Evolutionary conservation across 2,888 invertebrate genomes (phyloP).

Genomic region (Leptinotarsa rubiginosa): DNA sequence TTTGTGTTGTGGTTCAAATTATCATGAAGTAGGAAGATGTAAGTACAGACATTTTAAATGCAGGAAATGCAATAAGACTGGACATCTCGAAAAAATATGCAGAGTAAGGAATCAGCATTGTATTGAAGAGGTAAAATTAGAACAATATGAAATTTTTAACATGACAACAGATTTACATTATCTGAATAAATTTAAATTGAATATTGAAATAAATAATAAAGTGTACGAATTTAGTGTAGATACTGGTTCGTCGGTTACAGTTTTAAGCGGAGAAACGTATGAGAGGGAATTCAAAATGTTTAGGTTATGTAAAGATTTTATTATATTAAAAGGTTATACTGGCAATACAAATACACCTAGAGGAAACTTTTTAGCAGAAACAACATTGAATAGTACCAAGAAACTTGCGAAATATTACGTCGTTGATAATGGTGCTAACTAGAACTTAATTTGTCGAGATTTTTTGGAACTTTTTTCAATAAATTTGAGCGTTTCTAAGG

Average conservation of each 20-base stretch:
- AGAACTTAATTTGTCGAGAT: not conserved
- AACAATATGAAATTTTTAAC: not conserved
- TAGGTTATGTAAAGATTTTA: not conserved
- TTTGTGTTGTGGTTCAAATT: not conserved
- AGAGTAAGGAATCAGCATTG: not conserved
- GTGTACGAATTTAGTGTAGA: no score
- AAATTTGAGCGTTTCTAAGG: not conserved
- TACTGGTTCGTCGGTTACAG: no score
- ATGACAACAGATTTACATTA: no score
- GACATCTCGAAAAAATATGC: constrained; percentile 1
- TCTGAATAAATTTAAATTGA: no score
- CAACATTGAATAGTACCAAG: not conserved
- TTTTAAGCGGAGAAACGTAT: not conserved
- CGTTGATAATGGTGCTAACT: not conserved
- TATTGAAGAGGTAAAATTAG: not conserved
- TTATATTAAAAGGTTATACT: constrained; percentile 20
- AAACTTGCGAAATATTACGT: constrained; percentile 6
- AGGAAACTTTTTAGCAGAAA: constrained; percentile 1
- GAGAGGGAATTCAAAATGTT: not conserved
- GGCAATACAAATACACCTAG: not conserved
- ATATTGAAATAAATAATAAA: no score
- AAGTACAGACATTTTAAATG: constrained; percentile 11
- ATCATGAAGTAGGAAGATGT: not conserved
- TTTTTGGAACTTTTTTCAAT: constrained; percentile 4
- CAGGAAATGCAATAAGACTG: not conserved